Base-by-base conservation (phyloP, 2,888 invertebrate species). In the Tachina grossa region DNA sequence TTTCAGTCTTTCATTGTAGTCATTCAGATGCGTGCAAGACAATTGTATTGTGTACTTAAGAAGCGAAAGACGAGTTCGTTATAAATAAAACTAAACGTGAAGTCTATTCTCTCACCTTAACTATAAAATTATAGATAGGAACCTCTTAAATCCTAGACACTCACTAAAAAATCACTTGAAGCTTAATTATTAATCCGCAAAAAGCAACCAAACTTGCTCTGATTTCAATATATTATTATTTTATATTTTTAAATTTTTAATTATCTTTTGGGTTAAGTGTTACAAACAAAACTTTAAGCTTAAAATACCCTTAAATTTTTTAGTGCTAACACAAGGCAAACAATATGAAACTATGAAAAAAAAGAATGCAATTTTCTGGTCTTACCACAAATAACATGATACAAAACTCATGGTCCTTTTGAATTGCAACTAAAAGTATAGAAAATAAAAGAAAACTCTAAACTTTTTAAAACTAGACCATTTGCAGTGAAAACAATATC, bases 341-440 rank as follows among this genome's bases (percentile, higher is more conserved):
- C 41, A 66, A 57, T 31, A 10, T 11, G 16, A 59, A 16, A 61
- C 14, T 10, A 8, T 41, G 2, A 41, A 53, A 14, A 57, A 71
- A 65, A 47, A 11, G 63, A 79, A 75, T 75, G 68, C 65, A 79
- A 84, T 80, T 71, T 79, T 75, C 75, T 59, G 65, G 45, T 71
- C 68, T 76, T 65, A 80, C 84, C 84, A 71, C 79, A 84, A 76
- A 71, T 22, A 68, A 59, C 75, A 80, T 80, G 79, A 80, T 61
- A 57, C 74, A 55, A 72, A 79, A 83, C 68, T 14, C 19, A 51
- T 61, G 66, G 14, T 31, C 31, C 49, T 5, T 41, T 49, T 55
- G 41, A 47, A 63, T 59, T 10, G 6, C 19, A 77, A 39, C 45
- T 57, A 51, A n/a, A 41, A 49, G 57, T 19, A 72, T 10, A 19